Base-by-base conservation (phyloP, 2,888 invertebrate species). In the Cylloceria caligata region DNA sequence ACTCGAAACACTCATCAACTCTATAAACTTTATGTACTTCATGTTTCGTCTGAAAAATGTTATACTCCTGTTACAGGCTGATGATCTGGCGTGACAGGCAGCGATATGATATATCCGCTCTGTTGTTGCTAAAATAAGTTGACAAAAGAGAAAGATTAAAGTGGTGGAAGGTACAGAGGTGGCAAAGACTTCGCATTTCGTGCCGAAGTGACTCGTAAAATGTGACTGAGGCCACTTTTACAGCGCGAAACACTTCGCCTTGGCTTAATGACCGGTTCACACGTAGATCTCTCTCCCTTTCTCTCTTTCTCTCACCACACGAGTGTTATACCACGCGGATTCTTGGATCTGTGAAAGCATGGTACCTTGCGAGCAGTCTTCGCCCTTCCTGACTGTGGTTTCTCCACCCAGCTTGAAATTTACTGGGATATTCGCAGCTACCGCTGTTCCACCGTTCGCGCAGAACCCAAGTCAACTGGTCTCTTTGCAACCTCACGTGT, bases 401-500 rank as follows among this genome's bases (percentile, higher is more conserved):
- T 27, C 60, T 65, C 45, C 34, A 65, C 24, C 47, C 24, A 4
- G 39, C 21, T 13, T 62, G 52, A 75, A 84, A 82, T 83, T 85
- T 80, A 80, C 76, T 67, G 77, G 74, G 77, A 83, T 80, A 80
- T 80, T 75, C 69, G 52, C 73, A 67, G 57, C 74, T 64, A 76
- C 65, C 73, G 69, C 39, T 55, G 71, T 47, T 62, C 65, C 73
- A 73, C 60, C 64, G 16, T 74, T 75, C 55, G 45, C 72, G 19
- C 36, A 39, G 57, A 24, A 52, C 21, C 69, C 64, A 45, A 64
- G 21, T 52, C 69, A 45, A 57, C 39, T 71, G 62, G 65, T 60
- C 78, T 42, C 65, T 52, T 52, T 47, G 67, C 67, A 71, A 76
- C 77, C 79, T 84, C 83, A 85, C 85, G 84, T 83, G 84, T 83